Evolutionary conservation across 1,140 invertebrate genomes (phyloP).

Genomic region (Drusus annulatus): DNA sequence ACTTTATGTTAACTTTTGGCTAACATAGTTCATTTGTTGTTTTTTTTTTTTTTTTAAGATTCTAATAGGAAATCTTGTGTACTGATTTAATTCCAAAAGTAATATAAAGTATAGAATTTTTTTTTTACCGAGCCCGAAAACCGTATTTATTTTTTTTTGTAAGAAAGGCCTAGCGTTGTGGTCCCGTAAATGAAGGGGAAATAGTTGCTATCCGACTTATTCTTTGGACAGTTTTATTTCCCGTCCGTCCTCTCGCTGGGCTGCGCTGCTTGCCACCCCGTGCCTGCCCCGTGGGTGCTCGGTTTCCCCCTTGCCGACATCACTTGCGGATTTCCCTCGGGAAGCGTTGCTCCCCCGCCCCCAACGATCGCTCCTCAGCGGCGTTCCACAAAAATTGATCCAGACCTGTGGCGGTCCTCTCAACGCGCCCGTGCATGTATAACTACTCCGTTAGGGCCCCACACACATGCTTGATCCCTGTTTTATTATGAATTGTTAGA

Average conservation of each 20-base stretch:
- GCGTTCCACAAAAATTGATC: constrained; percentile 44
- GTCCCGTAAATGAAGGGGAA: not conserved
- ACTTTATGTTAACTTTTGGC: no score
- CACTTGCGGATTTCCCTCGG: constrained; percentile 57
- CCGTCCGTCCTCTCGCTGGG: no score
- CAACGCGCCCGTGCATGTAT: not conserved
- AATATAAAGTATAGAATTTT: no score
- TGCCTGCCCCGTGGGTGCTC: not conserved
- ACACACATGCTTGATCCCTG: not conserved
- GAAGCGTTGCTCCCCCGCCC: constrained; percentile 43
- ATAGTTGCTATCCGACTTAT: constrained; percentile 31
- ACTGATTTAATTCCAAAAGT: no score
- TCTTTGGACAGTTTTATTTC: constrained; percentile 50
- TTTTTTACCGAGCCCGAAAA: not conserved
- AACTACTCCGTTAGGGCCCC: not conserved
- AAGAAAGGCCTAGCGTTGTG: not conserved
- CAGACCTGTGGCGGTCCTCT: constrained; percentile 17
- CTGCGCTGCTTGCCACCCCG: not conserved
- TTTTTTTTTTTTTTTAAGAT: no score
- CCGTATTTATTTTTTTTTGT: constrained; percentile 7
- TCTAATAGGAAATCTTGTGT: no score
- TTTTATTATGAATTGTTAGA: not conserved
- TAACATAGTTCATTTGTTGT: no score
- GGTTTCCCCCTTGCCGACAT: constrained; percentile 33
- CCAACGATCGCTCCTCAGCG: not conserved